A percentile compares a stretch with the other conserved stretches of the same genome.
phyloP scores from a whole-genome alignment of 2,888 invertebrate genomes.

The Coenonympha glycerion region DNA sequence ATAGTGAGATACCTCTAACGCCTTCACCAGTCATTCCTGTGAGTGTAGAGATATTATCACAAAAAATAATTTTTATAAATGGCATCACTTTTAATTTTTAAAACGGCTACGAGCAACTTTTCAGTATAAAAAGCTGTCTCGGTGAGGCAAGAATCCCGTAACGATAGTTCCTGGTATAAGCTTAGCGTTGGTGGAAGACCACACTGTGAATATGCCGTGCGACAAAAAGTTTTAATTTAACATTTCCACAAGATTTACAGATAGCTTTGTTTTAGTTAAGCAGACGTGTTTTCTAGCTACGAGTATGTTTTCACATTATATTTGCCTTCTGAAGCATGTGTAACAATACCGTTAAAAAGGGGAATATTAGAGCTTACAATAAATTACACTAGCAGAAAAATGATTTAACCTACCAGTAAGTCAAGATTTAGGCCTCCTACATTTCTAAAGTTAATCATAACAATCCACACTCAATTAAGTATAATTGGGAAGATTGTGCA shows the following conservation, averaged over 20 bases:
- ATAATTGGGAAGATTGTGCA: no score
- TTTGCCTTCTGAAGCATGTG: no score
- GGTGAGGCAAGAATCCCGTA: constrained; percentile 25
- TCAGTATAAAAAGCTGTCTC: constrained; percentile 23
- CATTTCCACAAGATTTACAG: background rate
- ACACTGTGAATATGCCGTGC: background rate
- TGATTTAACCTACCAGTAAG: no score
- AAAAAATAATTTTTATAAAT: constrained; percentile 24
- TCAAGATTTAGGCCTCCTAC: no score
- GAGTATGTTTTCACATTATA: background rate
- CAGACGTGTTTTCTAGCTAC: background rate
- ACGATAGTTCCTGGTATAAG: constrained; percentile 45
- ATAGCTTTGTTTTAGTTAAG: no score
- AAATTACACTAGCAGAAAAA: no score
- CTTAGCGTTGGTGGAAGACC: constrained; percentile 29
- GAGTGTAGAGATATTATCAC: constrained; percentile 14
- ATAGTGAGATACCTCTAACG: background rate
- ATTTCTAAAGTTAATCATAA: no score
- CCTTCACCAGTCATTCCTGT: constrained; percentile 15
- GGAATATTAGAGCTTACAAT: no score
- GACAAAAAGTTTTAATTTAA: background rate
- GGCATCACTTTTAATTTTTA: constrained; percentile 29
- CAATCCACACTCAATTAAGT: no score
- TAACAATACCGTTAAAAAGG: no score
- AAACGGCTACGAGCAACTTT: constrained; percentile 23